These are phyloP conservation scores for Urocitellus parryii DNA, from an alignment of 2,113 vertebrate genomes.

Conservation along the genomic window DNA sequence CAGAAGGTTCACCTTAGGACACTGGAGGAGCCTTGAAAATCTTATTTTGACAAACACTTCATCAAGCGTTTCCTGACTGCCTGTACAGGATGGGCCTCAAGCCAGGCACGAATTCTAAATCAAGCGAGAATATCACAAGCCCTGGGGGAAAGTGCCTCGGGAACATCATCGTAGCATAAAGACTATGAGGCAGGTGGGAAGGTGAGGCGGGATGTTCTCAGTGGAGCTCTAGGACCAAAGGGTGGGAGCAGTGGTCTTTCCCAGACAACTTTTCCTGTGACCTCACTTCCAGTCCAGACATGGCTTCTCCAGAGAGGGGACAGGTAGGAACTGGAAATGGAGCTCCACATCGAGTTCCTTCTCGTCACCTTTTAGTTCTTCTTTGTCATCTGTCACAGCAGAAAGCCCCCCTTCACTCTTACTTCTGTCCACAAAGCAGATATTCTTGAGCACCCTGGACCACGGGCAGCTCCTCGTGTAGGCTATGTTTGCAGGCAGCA, in stretches of 20 bases:
- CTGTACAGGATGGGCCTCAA: background rate
- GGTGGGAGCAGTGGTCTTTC: background rate
- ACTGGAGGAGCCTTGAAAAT: background rate
- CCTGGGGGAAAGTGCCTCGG: background rate
- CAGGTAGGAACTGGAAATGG: background rate
- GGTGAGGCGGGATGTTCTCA: background rate
- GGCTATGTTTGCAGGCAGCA: background rate
- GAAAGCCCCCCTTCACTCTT: background rate
- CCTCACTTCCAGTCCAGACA: background rate
- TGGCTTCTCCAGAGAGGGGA: background rate
- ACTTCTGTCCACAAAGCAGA: background rate
- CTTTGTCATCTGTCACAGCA: background rate
- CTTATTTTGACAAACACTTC: constrained; percentile 5
- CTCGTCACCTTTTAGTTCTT: too few species aligned
- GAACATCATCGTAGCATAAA: background rate
- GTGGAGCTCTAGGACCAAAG: background rate
- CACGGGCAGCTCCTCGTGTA: rapidly evolving
- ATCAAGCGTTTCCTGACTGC: background rate
- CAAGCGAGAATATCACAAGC: background rate
- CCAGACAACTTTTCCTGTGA: too few species aligned
- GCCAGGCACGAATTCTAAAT: background rate
- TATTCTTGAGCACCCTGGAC: too few species aligned
- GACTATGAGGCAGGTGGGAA: background rate
- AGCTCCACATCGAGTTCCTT: background rate
- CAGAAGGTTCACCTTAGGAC: background rate